phyloP scores from a whole-genome alignment of 2,797 vertebrate species.

The Phataginus tetradactyla region DNA sequence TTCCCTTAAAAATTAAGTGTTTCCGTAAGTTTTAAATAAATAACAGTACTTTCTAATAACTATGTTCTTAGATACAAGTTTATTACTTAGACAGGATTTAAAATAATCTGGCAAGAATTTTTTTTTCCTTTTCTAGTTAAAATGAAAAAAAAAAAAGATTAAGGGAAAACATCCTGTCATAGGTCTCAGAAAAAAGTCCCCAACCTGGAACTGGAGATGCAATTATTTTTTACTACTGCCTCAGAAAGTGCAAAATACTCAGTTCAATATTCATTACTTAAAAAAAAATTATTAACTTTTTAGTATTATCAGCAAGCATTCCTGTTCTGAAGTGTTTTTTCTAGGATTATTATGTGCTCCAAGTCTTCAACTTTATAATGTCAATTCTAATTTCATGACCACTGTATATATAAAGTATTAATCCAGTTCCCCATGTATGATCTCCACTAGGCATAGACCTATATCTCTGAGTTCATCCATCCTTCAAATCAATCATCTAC shows the following conservation, averaged over 20 bases:
- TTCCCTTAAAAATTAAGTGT: conserved; percentile 81
- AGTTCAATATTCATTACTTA: conserved; percentile 40
- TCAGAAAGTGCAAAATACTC: conserved; percentile 65
- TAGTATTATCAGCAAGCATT: not conserved
- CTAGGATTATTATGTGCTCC: conserved; percentile 14
- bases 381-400: conserved; percentile 55
- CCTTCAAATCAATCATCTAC: not conserved
- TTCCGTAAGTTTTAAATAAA: conserved; percentile 87
- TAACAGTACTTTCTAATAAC: conserved; percentile 86
- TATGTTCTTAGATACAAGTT: conserved; percentile 85
- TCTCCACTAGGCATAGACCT: conserved; percentile 75
- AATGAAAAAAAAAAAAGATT: conserved; percentile 59
- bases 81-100: conserved; percentile 81
- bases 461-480: not conserved
- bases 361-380: conserved; percentile 72
- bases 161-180: conserved; percentile 86
- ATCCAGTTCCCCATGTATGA: conserved; percentile 55
- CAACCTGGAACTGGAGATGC: conserved; percentile 67
- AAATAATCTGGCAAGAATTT: conserved; percentile 79
- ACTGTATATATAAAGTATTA: not conserved
- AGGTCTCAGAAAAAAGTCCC: conserved; percentile 76
- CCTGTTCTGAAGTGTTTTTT: conserved; percentile 42
- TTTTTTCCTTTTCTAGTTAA: conserved; percentile 83
- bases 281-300: not conserved
- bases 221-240: conserved; percentile 73